Conservation (phyloP, 2,797 vertebrate species). For the Cetoscarus ocellatus region DNA sequence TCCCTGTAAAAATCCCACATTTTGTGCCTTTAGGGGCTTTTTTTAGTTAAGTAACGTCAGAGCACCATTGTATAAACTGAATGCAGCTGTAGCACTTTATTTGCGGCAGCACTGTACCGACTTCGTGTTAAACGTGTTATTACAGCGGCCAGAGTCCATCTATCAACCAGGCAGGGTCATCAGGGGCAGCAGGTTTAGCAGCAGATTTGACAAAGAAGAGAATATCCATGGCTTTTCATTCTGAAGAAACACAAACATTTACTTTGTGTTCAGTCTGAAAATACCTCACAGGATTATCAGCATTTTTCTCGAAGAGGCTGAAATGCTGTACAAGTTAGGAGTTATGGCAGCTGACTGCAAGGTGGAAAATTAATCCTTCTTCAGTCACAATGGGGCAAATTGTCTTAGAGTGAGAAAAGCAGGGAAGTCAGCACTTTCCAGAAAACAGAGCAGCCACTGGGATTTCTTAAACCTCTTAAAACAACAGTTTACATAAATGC, state of each 20-base stretch:
- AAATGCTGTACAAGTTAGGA: too few species aligned
- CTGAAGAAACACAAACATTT: not conserved
- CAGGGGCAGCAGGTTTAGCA: not conserved
- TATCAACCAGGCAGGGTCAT: not conserved
- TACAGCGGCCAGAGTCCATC: conserved; percentile 14
- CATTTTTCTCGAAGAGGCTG: not conserved
- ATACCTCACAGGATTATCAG: not conserved
- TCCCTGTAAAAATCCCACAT: too few species aligned
- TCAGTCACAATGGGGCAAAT: not conserved
- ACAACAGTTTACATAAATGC: too few species aligned
- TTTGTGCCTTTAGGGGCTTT: too few species aligned
- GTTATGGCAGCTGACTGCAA: not conserved
- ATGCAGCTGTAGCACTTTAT: not conserved
- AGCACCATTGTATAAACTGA: not conserved
- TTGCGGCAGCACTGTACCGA: not conserved
- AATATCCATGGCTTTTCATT: not conserved
- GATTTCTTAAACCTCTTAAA: too few species aligned
- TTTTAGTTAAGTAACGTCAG: not conserved
- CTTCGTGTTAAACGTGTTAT: conserved; percentile 6
- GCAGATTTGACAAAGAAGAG: not conserved
- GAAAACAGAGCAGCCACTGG: too few species aligned
- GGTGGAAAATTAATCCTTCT: conserved; percentile 1
- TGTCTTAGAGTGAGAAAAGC: not conserved
- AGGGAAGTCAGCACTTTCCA: not conserved
- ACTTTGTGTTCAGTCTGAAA: conserved; percentile 4